A percentile compares a stretch with the other conserved stretches of the same genome.
Conservation (phyloP, 2,113 vertebrate species). For the Sceloporus tristichus region DNA sequence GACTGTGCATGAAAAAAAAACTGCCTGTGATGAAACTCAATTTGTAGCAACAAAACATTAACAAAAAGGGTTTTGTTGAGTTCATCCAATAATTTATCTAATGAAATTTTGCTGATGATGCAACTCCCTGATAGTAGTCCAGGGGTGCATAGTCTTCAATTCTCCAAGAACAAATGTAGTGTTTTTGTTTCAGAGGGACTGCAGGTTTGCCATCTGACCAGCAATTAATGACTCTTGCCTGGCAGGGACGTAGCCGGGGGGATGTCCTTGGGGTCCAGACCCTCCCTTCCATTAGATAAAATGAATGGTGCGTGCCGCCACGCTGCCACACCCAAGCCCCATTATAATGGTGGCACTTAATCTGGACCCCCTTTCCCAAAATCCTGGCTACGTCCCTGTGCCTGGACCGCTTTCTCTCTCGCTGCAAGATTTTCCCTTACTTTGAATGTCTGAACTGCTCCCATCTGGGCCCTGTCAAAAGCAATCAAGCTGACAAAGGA, state of each 20-base stretch:
- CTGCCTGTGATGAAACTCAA: neutral
- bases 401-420: conserved; percentile 16
- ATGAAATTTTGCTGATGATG: neutral
- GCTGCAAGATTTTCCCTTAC: conserved; percentile 34
- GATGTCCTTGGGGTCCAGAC: too few relatives aligned
- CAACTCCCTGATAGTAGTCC: neutral
- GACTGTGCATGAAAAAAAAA: neutral
- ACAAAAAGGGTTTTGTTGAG: neutral
- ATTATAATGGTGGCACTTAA: neutral
- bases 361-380: too few relatives aligned
- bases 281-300: too few relatives aligned
- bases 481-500: conserved; percentile 41
- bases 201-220: conserved; percentile 30
- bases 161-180: fast-evolving
- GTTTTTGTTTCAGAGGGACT: conserved; percentile 23
- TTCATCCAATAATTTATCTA: neutral
- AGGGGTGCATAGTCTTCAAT: neutral
- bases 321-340: neutral
- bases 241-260: too few relatives aligned
- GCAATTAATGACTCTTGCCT: conserved; percentile 50
- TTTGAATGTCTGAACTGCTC: conserved; percentile 38
- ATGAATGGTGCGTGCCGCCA: too few relatives aligned
- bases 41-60: neutral
- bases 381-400: too few relatives aligned
- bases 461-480: conserved; percentile 58